Evolutionary conservation across 2,797 vertebrate genomes (phyloP).

Genomic region (Glyptemys insculpta): DNA sequence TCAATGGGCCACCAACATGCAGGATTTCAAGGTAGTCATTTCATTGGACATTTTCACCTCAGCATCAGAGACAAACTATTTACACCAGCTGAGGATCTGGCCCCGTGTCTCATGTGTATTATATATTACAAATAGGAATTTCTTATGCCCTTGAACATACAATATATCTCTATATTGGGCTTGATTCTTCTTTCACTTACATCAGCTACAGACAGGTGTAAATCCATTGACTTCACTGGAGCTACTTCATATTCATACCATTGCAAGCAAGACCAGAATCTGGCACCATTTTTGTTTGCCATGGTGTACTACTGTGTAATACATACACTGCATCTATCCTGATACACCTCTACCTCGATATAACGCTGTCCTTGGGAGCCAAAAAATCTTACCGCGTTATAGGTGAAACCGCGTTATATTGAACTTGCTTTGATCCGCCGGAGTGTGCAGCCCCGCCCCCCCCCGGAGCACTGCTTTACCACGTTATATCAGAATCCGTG

Average conservation of each 20-base stretch:
- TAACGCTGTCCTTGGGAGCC: no score
- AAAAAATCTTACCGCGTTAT: no score
- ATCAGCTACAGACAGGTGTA: constrained; percentile 32
- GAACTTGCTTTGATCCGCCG: no score
- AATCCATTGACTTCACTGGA: constrained; percentile 30
- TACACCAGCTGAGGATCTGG: constrained; percentile 49
- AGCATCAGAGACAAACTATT: background rate
- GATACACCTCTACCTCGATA: background rate
- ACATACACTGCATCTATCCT: background rate
- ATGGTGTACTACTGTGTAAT: background rate
- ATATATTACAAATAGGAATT: constrained; percentile 52
- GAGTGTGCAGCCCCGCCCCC: no score
- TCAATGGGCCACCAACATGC: no score
- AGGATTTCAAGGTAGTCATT: background rate
- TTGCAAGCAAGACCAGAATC: background rate
- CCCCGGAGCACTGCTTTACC: no score
- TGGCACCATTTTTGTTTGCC: background rate
- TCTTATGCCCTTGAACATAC: constrained; percentile 44
- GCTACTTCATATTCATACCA: background rate
- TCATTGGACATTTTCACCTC: background rate
- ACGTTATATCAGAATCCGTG: no score
- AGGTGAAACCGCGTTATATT: no score
- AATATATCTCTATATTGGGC: background rate
- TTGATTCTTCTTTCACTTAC: constrained; percentile 48
- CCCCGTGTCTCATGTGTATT: background rate